A percentile compares a stretch with the other conserved stretches of the same genome.
These are phyloP conservation scores for Phrixothrix hirtus DNA, from an alignment of 2,888 invertebrate genomes.

Conservation along the genomic window DNA sequence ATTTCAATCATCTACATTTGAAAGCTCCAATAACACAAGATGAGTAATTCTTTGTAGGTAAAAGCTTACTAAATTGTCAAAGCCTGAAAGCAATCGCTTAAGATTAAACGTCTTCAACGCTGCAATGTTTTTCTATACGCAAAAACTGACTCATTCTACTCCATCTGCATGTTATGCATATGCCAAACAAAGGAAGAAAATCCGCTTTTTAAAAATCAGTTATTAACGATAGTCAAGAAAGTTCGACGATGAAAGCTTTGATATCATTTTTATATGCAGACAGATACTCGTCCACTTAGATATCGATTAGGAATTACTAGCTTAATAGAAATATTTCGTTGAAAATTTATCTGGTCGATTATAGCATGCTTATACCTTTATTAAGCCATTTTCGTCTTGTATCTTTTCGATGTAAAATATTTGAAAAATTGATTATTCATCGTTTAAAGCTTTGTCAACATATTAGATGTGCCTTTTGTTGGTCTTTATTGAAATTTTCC, in stretches of 20 bases:
- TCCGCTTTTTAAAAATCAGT: constrained; percentile 14
- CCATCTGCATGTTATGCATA: constrained; percentile 9
- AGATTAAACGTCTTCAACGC: constrained; percentile 23
- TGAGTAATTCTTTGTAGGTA: constrained; percentile 18
- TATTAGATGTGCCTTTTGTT: constrained; percentile 10
- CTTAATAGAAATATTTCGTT: constrained; percentile 3
- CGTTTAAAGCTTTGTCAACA: constrained; percentile 26
- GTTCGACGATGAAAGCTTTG: constrained; percentile 29
- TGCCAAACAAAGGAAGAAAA: constrained; percentile 17
- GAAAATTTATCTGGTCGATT: constrained; percentile 33
- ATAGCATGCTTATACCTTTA: constrained; percentile 49
- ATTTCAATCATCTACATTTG: constrained; percentile 27
- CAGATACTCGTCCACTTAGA: constrained; percentile 13
- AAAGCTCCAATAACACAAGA: constrained; percentile 20
- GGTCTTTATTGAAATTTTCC: constrained; percentile 12
- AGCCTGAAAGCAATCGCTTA: constrained; percentile 31
- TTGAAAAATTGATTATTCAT: constrained; percentile 52
- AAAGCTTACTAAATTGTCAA: constrained; percentile 30
- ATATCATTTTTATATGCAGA: constrained; percentile 31
- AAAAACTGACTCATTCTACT: constrained; percentile 9
- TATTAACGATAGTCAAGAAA: constrained; percentile 29
- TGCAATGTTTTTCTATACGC: constrained; percentile 11
- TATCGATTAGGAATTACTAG: constrained; percentile 10
- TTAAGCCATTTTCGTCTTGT: constrained; percentile 51
- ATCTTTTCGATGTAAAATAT: constrained; percentile 48